phyloP scores from a whole-genome alignment of 2,888 invertebrate genomes.

The Cantharis lateralis region DNA sequence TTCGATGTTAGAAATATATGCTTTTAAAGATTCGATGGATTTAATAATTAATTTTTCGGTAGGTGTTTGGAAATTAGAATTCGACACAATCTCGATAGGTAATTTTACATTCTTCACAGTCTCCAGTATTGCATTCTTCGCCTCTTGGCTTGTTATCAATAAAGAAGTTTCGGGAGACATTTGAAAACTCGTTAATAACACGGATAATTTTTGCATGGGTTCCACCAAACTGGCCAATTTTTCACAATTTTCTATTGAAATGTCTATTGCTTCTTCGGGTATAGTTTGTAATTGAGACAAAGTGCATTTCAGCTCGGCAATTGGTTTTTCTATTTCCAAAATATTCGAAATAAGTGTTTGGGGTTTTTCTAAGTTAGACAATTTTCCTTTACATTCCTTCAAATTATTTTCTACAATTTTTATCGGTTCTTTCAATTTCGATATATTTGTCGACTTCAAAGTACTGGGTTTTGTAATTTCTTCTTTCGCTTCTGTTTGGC shows the following conservation, averaged over 20 bases:
- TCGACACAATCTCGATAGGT: not conserved
- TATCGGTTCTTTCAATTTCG: constrained; percentile 9
- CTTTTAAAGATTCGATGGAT: constrained; percentile 9
- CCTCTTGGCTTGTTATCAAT: not conserved
- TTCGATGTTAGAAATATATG: not conserved
- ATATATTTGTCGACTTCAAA: constrained; percentile 2
- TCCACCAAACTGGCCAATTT: not conserved
- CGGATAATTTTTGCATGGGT: not conserved
- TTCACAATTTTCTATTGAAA: not conserved
- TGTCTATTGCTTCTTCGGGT: not conserved
- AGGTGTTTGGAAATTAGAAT: not conserved
- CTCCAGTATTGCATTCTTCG: not conserved
- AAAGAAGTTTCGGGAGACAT: not conserved
- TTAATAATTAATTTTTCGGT: not conserved
- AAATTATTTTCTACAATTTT: constrained; percentile 4
- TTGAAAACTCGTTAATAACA: not conserved
- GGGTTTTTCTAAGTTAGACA: not conserved
- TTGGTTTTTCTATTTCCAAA: not conserved
- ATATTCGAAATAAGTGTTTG: not conserved
- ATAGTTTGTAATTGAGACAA: not conserved
- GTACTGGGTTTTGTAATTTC: not conserved
- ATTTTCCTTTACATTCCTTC: not conserved
- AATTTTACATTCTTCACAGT: not conserved
- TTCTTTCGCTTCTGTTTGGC: not conserved
- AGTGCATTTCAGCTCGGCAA: not conserved